These are phyloP conservation scores for Meteorus colon DNA, from an alignment of 2,888 invertebrate species.

Conservation along the genomic window DNA sequence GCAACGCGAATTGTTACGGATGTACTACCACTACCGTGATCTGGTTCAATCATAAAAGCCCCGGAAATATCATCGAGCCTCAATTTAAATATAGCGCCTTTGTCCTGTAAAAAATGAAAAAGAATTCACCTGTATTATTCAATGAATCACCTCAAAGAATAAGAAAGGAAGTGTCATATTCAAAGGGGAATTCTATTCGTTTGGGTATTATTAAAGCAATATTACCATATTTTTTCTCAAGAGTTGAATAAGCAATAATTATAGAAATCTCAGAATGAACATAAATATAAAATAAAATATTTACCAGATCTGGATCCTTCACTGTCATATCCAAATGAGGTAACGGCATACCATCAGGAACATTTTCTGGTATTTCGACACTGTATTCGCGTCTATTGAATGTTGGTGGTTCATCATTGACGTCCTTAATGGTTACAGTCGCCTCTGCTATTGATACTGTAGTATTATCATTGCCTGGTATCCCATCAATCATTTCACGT, in stretches of 20 bases:
- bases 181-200: too few species aligned
- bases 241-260: too few species aligned
- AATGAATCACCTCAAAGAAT: not conserved
- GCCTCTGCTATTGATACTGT: constrained; percentile 83
- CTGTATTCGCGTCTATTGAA: constrained; percentile 89
- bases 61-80: constrained; percentile 86
- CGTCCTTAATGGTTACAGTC: constrained; percentile 89
- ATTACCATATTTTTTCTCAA: too few species aligned
- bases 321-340: constrained; percentile 90
- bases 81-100: constrained; percentile 87
- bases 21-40: constrained; percentile 85
- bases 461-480: constrained; percentile 79
- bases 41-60: constrained; percentile 89
- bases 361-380: constrained; percentile 87
- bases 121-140: not conserved
- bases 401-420: constrained; percentile 90
- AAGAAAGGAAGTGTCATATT: constrained; percentile 10
- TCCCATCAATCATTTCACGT: constrained; percentile 84
- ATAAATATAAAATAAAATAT: constrained; percentile 60
- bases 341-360: constrained; percentile 86
- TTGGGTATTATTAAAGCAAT: too few species aligned
- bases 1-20: constrained; percentile 87
- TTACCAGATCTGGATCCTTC: constrained; percentile 88
- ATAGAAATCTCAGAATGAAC: too few species aligned
- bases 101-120: constrained; percentile 76